Conservation (phyloP, 1,140 invertebrate species). For the Oncopeltus fasciatus region DNA sequence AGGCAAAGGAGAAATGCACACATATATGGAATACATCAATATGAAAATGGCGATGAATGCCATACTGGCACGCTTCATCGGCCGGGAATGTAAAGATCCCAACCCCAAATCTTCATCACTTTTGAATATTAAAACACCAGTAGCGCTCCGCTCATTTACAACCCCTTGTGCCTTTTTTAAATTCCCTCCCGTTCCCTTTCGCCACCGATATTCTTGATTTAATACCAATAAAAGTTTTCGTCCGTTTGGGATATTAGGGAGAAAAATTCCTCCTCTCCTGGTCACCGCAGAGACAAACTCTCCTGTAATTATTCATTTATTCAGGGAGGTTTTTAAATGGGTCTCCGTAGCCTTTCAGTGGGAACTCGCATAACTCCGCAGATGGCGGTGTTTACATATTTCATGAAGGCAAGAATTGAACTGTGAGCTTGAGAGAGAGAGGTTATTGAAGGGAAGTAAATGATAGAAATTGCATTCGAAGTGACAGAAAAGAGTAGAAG, state of each 20-base stretch:
- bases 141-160: neutral
- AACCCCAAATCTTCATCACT: neutral
- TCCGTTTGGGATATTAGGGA: neutral
- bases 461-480: no score
- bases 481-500: no score
- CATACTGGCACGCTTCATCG: no score
- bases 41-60: no score
- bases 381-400: neutral
- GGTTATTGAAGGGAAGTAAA: no score
- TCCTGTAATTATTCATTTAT: neutral
- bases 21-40: no score
- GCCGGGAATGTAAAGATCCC: neutral
- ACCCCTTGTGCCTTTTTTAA: neutral
- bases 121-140: neutral
- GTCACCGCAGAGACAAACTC: neutral
- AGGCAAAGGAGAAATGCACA: no score
- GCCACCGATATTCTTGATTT: neutral
- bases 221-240: neutral
- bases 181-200: neutral
- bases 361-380: no score
- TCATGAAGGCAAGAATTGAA: no score
- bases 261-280: no score
- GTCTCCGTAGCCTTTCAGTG: no score
- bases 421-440: no score
- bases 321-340: neutral